Conservation (phyloP, 1,140 invertebrate genomes). For the Trichoplusia ni region DNA sequence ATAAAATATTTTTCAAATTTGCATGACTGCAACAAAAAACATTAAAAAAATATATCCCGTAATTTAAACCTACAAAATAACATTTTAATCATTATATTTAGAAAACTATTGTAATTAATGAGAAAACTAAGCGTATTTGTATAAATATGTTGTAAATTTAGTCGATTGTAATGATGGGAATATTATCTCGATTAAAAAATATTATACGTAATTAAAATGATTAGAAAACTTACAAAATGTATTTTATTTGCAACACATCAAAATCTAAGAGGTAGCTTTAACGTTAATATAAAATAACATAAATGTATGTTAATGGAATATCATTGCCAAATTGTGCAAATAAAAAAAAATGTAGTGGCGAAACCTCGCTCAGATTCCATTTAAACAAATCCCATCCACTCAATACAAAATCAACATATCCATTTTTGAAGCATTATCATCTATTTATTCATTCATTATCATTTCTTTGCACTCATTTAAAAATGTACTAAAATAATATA, state of each 20-base stretch:
- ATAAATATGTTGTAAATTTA: conserved; percentile 44
- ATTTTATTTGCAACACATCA: conserved; percentile 27
- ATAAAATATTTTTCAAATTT: conserved; percentile 12
- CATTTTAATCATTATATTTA: conserved; percentile 23
- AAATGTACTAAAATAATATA: conserved; percentile 62
- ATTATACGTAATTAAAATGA: conserved; percentile 47
- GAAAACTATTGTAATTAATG: conserved; percentile 30
- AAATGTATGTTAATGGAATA: too few relatives aligned
- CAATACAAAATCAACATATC: conserved; percentile 27
- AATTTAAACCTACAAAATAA: conserved; percentile 22
- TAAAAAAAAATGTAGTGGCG: too few relatives aligned
- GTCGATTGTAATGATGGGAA: conserved; percentile 46
- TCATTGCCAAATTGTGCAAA: too few relatives aligned
- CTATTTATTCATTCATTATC: conserved; percentile 52
- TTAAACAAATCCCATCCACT: not conserved
- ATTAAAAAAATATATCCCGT: conserved; percentile 6
- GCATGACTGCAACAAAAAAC: not conserved
- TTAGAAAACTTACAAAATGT: conserved; percentile 34
- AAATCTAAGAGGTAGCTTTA: too few relatives aligned
- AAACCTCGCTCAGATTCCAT: too few relatives aligned
- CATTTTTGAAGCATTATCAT: conserved; percentile 5
- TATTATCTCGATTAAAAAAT: conserved; percentile 48
- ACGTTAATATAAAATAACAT: too few relatives aligned
- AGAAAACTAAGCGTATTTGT: conserved; percentile 28
- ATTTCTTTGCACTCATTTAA: conserved; percentile 43